Evolutionary conservation across 2,113 vertebrate genomes (phyloP), one percentile per base, ranked within the genome.

Genomic region (Lepisosteus osseus): DNA sequence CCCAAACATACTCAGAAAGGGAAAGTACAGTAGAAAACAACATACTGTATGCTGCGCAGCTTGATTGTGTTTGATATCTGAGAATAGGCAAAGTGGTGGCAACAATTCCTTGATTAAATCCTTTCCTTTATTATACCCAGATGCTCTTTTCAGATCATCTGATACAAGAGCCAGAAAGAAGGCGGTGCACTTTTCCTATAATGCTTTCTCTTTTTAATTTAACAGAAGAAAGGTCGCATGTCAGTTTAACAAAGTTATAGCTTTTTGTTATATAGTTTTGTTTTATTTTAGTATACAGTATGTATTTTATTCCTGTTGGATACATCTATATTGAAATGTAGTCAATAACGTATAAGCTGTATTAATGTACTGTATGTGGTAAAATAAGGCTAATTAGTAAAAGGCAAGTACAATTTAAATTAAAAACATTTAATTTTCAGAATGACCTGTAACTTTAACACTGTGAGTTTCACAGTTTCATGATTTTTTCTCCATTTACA

Each of bases 61-160:
- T 12, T n/a, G 40, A 54, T 29, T 5, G 42, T 6, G 13, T 9
- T 40, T 7, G 43, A 63, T 11, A 14, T 69, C 47, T n/a, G 6
- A 44, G 7, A 3, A 61, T 47, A 69, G 63, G 55, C 61, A 45
- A 69, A 74, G 51, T 41, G 45, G 54, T 54, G 12, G 2, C 6
- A 14, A 41, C 43, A 69, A 40, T 47, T n/a, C 61, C 61, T 41
- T 41, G 72, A 74, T 65, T 40, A 57, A 65, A 65, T 41, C 44
- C 44, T 43, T n/a, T 56, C 2, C 3, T 61, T 68, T 54, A 42
- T 62, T 68, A 42, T 4, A 43, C 6, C 7, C 17, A n/a, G 15
- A 59, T 44, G 44, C 12, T 61, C 8, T 17, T 14, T 54, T 11
- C 59, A 41, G 15, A 54, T 42, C 9, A 11, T 1, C 4, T 12